Evolutionary conservation across 2,797 vertebrate species (phyloP).

Genomic region (Ptychadena robeensis): DNA sequence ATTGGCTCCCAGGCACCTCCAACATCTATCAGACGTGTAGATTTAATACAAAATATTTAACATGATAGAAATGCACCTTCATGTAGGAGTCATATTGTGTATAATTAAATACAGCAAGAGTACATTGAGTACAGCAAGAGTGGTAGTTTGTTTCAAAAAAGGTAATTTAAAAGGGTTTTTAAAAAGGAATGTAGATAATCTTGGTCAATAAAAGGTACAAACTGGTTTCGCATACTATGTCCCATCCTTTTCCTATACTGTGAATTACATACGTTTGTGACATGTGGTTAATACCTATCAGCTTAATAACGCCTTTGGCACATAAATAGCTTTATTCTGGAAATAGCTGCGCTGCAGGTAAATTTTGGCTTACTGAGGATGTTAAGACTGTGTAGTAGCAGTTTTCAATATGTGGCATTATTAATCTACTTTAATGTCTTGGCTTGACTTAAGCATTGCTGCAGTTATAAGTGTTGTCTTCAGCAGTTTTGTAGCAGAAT

Average conservation of each 20-base stretch:
- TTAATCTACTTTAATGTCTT: constrained; percentile 35
- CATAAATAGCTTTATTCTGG: constrained; percentile 15
- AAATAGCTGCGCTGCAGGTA: constrained; percentile 12
- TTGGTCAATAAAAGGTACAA: not conserved
- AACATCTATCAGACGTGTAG: too few relatives aligned
- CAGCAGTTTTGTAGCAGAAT: constrained; percentile 1
- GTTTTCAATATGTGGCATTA: constrained; percentile 22
- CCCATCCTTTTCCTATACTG: not conserved
- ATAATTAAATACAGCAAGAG: too few relatives aligned
- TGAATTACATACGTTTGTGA: not conserved
- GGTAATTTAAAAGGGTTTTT: too few relatives aligned
- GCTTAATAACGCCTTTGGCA: not conserved
- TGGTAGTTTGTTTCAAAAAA: too few relatives aligned
- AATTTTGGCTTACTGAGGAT: constrained; percentile 9
- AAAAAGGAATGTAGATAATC: too few relatives aligned
- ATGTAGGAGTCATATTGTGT: too few relatives aligned
- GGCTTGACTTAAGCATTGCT: constrained; percentile 27
- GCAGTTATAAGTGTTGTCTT: constrained; percentile 24
- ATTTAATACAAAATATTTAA: too few relatives aligned
- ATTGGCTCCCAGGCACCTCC: too few relatives aligned
- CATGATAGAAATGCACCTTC: too few relatives aligned
- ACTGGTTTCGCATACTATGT: not conserved
- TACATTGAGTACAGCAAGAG: too few relatives aligned
- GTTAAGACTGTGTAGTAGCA: constrained; percentile 16
- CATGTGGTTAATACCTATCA: not conserved